These are phyloP conservation scores for Cheilosia vernalis DNA, from an alignment of 2,888 invertebrate genomes.

Conservation along the genomic window DNA sequence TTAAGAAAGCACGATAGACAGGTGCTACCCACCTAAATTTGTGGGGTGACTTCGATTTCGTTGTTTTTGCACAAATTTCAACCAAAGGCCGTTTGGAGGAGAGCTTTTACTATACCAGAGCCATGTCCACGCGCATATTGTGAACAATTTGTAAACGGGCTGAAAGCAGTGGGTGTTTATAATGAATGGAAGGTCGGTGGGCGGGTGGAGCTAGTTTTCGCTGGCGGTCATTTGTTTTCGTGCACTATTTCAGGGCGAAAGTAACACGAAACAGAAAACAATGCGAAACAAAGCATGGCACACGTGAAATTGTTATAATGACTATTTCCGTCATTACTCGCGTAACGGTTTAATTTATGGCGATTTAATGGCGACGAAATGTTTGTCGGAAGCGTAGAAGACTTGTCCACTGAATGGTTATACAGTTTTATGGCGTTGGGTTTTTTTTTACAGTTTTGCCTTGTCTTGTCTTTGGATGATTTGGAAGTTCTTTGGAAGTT, in stretches of 20 bases:
- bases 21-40: slow-evolving; percentile 32
- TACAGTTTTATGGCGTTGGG: slow-evolving; percentile 19
- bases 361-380: slow-evolving; percentile 62
- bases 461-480: slow-evolving; percentile 5
- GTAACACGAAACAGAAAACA: neutral
- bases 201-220: slow-evolving; percentile 12
- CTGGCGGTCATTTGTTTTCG: slow-evolving; percentile 52
- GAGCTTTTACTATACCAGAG: slow-evolving; percentile 57
- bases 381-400: slow-evolving; percentile 8
- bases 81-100: slow-evolving; percentile 12
- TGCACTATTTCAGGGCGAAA: slow-evolving; percentile 33
- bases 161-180: slow-evolving; percentile 26
- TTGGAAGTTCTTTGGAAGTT: neutral
- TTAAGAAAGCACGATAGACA: slow-evolving; percentile 18
- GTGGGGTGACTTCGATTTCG: slow-evolving; percentile 1
- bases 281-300: slow-evolving; percentile 29
- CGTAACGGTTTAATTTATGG: slow-evolving; percentile 58
- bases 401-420: neutral
- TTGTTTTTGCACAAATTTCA: slow-evolving; percentile 17
- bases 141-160: slow-evolving; percentile 12
- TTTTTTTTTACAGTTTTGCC: neutral
- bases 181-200: slow-evolving; percentile 36
- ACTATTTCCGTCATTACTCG: slow-evolving; percentile 58
- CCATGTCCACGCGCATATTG: slow-evolving; percentile 20
- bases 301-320: slow-evolving; percentile 38